A percentile compares a stretch with the other conserved stretches of the same genome.
Evolutionary conservation across 2,797 vertebrate genomes (phyloP).

Genomic region (Anas acuta): DNA sequence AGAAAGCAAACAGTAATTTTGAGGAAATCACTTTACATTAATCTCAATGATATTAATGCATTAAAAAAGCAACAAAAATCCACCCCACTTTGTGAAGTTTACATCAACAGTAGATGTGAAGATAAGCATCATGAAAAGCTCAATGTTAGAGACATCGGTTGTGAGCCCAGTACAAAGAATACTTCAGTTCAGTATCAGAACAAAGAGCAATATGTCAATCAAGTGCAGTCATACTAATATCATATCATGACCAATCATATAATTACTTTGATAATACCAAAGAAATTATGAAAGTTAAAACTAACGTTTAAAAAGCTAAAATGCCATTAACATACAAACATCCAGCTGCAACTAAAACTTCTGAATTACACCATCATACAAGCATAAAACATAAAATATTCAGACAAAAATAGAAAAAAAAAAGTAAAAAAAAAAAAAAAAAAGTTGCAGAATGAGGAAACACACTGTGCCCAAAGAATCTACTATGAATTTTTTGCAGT

Average conservation of each 20-base stretch:
- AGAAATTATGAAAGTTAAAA: neutral
- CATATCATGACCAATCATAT: neutral
- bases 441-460: neutral
- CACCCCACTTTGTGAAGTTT: neutral
- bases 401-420: neutral
- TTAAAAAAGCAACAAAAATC: neutral
- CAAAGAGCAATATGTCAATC: neutral
- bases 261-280: neutral
- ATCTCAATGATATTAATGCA: neutral
- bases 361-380: neutral
- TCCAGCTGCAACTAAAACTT: neutral
- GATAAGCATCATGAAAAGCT: neutral
- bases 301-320: neutral
- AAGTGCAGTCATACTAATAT: neutral
- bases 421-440: neutral
- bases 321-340: neutral
- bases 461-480: neutral
- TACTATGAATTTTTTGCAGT: neutral
- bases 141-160: neutral
- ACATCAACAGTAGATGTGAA: neutral
- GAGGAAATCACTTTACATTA: neutral
- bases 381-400: neutral
- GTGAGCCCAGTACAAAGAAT: rapidly evolving
- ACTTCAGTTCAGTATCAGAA: neutral
- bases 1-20: neutral